Conservation (phyloP, 2,888 invertebrate species). For the Eledone cirrhosa region DNA sequence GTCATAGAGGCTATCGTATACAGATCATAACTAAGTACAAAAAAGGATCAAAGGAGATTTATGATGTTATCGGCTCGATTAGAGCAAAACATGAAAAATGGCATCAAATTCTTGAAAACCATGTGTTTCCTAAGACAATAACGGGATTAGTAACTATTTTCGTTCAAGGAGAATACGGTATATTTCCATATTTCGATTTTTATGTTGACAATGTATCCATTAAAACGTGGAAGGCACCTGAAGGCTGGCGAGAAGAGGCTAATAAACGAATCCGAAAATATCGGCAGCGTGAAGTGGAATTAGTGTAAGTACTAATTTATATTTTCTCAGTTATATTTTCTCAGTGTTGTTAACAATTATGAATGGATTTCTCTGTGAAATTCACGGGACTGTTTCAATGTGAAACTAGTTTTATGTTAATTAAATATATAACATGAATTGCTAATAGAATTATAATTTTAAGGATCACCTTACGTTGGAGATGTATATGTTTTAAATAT, state of each 20-base stretch:
- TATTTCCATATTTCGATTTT: background rate
- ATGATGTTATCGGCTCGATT: background rate
- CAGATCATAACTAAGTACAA: background rate
- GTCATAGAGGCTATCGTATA: background rate
- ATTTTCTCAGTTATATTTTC: no score
- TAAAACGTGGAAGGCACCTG: background rate
- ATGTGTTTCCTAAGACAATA: background rate
- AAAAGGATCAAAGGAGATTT: background rate
- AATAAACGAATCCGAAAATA: background rate
- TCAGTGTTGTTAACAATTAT: no score
- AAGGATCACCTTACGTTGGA: no score
- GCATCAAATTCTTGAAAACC: background rate
- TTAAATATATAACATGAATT: no score
- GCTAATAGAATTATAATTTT: no score
- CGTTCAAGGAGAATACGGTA: constrained; percentile 1
- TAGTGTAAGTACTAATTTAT: background rate
- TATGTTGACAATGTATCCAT: background rate
- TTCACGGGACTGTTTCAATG: no score
- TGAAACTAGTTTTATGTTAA: no score
- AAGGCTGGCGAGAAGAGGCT: background rate
- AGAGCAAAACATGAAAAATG: background rate
- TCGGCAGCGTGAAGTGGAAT: constrained; percentile 5
- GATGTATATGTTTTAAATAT: no score
- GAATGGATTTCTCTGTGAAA: no score
- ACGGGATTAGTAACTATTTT: background rate